Conservation (phyloP, 2,113 vertebrate genomes). For the Budorcas taxicolor region DNA sequence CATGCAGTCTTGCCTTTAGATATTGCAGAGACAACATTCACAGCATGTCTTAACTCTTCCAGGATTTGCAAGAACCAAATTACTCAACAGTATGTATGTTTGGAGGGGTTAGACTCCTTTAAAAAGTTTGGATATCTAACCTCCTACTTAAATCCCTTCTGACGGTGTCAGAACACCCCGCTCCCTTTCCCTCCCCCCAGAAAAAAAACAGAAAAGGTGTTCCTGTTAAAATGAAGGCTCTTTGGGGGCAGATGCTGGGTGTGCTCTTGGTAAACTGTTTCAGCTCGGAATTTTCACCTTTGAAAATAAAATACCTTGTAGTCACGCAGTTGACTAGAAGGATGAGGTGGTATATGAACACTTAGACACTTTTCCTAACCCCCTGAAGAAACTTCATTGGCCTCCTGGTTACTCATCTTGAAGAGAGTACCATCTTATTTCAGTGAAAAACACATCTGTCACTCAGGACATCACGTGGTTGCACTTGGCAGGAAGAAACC, state of each 20-base stretch:
- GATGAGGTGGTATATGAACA: constrained; percentile 47
- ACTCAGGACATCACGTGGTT: constrained; percentile 72
- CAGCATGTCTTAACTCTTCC: constrained; percentile 60
- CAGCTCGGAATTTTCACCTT: constrained; percentile 66
- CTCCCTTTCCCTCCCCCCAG: background rate
- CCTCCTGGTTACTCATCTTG: constrained; percentile 76
- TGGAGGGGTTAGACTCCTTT: constrained; percentile 60
- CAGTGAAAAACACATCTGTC: constrained; percentile 74
- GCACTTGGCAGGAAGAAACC: constrained; percentile 68
- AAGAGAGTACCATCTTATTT: constrained; percentile 73
- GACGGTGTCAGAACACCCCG: constrained; percentile 3
- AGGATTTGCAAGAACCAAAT: constrained; percentile 67
- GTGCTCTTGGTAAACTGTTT: constrained; percentile 55
- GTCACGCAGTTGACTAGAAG: constrained; percentile 65
- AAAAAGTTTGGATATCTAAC: constrained; percentile 34
- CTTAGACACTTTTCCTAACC: constrained; percentile 69
- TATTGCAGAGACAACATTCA: constrained; percentile 71
- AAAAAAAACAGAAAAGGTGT: constrained; percentile 14
- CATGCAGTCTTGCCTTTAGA: constrained; percentile 73
- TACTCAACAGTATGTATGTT: constrained; percentile 64
- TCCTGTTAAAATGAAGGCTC: constrained; percentile 71
- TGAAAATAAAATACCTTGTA: constrained; percentile 65
- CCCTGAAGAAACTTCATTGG: constrained; percentile 80
- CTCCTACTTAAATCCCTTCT: constrained; percentile 34
- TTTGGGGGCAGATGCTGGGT: constrained; percentile 64